Evolutionary conservation across 2,797 vertebrate species (phyloP).

Genomic region (Psittacula echo): DNA sequence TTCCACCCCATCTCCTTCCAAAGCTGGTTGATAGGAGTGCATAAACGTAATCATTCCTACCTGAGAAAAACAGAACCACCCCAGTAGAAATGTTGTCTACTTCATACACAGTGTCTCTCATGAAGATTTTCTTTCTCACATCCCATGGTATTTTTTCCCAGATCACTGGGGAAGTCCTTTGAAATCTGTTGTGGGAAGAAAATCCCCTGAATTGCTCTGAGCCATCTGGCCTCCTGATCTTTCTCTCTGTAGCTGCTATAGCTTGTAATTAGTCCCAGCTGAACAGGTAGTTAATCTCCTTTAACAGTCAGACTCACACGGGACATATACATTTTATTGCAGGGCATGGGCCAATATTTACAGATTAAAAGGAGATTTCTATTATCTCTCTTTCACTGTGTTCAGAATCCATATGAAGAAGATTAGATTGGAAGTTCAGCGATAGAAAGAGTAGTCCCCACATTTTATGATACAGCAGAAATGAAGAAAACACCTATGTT

Average conservation of each 20-base stretch:
- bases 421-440: not conserved
- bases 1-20: not conserved
- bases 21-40: not conserved
- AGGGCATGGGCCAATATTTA: not conserved
- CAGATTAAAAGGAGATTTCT: not conserved
- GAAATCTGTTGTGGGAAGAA: conserved; percentile 12
- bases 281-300: conserved; percentile 27
- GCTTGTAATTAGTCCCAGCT: conserved; percentile 49
- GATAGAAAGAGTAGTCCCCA: not conserved
- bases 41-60: not conserved
- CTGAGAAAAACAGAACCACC: not conserved
- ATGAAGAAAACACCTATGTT: not conserved
- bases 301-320: not conserved
- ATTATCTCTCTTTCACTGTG: not conserved
- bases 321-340: not conserved
- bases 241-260: not conserved
- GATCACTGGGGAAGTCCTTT: not conserved
- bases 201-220: not conserved
- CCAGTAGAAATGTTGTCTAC: not conserved
- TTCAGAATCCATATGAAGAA: not conserved
- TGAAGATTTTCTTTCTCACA: not conserved
- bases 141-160: not conserved
- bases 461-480: not conserved
- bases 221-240: conserved; percentile 28
- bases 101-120: not conserved